These are phyloP conservation scores for Brachyalestes nurse DNA, from an alignment of 2,797 vertebrate species.

Conservation along the genomic window DNA sequence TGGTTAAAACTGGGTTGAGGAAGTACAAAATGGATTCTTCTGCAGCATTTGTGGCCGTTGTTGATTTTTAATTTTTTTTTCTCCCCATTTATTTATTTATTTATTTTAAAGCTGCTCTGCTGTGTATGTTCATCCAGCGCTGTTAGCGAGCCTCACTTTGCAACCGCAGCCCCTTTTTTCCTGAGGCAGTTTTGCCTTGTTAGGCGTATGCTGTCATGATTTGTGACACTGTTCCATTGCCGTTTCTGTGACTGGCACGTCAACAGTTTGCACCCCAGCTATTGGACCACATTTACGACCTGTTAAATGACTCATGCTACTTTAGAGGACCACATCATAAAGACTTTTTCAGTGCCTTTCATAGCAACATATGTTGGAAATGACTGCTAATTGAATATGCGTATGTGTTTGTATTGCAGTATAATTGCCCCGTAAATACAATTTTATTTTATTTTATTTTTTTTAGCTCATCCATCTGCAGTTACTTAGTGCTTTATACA, in stretches of 20 bases:
- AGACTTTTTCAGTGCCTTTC: neutral
- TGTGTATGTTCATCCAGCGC: neutral
- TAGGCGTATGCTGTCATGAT: slow-evolving; percentile 22
- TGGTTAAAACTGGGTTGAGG: neutral
- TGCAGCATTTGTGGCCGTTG: neutral
- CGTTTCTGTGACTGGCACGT: neutral
- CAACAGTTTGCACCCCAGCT: neutral
- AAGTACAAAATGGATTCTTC: neutral
- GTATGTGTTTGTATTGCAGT: neutral
- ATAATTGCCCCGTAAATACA: neutral
- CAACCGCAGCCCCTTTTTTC: neutral
- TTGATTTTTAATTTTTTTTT: neutral
- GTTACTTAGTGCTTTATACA: neutral
- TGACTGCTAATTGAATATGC: neutral
- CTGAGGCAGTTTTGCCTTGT: slow-evolving; percentile 15
- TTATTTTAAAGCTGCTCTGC: slow-evolving; percentile 7
- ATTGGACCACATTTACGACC: neutral
- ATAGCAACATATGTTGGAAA: neutral
- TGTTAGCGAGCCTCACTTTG: neutral
- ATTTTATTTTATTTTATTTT: neutral
- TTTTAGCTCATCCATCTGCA: neutral
- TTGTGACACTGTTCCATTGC: neutral
- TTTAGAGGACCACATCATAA: neutral
- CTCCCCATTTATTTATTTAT: neutral
- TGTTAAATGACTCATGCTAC: neutral